Percentiles rank a stretch among this genome's conserved stretches.
Conservation (phyloP, 2,797 vertebrate species). For the Lacerta viridis region DNA sequence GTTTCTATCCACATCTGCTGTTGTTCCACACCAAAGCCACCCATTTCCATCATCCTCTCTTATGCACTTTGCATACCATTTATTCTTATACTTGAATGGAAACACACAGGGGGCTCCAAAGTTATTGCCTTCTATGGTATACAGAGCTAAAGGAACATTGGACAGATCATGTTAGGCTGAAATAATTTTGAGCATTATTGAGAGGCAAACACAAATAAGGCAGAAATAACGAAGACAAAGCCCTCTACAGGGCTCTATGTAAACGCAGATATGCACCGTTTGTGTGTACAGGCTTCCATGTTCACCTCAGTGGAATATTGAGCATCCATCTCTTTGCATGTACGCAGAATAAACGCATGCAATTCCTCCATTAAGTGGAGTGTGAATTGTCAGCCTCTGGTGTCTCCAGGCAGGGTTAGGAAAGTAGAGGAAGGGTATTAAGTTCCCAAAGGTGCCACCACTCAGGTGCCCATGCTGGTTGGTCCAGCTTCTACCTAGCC, state of each 20-base stretch:
- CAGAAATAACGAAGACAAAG: background rate
- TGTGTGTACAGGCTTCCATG: background rate
- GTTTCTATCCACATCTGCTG: slow-evolving; percentile 82
- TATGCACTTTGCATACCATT: slow-evolving; percentile 90
- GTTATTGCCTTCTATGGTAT: slow-evolving; percentile 88
- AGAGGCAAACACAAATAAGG: background rate
- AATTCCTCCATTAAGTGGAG: no score
- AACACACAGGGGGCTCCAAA: slow-evolving; percentile 90
- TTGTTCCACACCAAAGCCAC: slow-evolving; percentile 90
- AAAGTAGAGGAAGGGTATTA: no score
- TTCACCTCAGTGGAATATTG: background rate
- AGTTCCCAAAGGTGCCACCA: no score
- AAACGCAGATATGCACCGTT: background rate
- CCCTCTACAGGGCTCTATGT: background rate
- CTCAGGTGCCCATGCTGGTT: no score
- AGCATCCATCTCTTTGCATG: no score
- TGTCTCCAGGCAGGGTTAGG: no score
- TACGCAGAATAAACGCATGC: no score
- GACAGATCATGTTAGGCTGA: background rate
- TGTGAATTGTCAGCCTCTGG: no score
- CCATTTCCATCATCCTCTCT: slow-evolving; percentile 73
- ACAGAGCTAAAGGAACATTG: slow-evolving; percentile 82
- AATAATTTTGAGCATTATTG: background rate
- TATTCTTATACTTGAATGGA: slow-evolving; percentile 86
- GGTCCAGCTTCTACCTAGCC: no score